Conservation (phyloP, 2,888 invertebrate genomes). For the Coleophora deauratella region DNA sequence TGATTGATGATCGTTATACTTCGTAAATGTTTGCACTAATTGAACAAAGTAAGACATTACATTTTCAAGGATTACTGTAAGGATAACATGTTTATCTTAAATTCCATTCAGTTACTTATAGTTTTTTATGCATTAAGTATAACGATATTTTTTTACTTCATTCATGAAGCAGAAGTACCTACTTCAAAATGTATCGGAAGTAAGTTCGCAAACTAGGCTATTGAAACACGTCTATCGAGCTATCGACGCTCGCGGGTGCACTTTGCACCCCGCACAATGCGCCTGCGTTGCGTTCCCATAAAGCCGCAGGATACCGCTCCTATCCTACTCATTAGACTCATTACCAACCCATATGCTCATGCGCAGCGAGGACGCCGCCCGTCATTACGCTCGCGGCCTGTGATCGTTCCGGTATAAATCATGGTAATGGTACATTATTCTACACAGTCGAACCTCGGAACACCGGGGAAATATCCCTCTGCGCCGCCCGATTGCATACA, state of each 20-base stretch:
- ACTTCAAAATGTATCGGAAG: too few species aligned
- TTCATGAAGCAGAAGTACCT: too few species aligned
- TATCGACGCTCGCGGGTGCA: conserved; percentile 17
- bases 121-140: too few species aligned
- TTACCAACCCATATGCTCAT: conserved; percentile 49
- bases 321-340: conserved; percentile 21
- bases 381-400: conserved; percentile 59
- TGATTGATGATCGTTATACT: too few species aligned
- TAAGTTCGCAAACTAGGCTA: too few species aligned
- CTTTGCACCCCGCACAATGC: conserved; percentile 18
- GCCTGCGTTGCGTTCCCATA: conserved; percentile 4
- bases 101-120: too few species aligned
- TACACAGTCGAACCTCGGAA: conserved; percentile 54
- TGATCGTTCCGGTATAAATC: conserved; percentile 67
- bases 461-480: conserved; percentile 59
- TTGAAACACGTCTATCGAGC: neutral
- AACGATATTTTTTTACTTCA: too few species aligned
- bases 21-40: too few species aligned
- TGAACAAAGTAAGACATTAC: too few species aligned
- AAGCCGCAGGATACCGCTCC: too few species aligned
- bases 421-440: conserved; percentile 70
- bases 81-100: too few species aligned
- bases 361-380: conserved; percentile 42
- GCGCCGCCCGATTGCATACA: conserved; percentile 58
- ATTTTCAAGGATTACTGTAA: too few species aligned